phyloP scores from a whole-genome alignment of 2,113 vertebrate genomes.

The Rattus rattus region DNA sequence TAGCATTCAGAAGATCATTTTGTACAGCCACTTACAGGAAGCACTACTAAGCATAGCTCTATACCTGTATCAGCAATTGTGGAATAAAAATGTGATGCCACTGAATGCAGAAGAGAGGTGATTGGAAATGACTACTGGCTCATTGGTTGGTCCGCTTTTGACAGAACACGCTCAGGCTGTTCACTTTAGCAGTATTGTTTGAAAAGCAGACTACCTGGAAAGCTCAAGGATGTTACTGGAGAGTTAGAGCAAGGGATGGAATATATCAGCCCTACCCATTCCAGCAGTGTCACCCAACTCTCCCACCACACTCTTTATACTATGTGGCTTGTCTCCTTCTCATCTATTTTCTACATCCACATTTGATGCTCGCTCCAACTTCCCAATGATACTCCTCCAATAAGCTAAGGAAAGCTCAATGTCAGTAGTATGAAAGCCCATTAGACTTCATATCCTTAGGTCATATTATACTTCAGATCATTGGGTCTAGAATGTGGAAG shows the following conservation, averaged over 20 bases:
- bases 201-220: background rate
- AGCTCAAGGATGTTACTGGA: background rate
- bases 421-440: background rate
- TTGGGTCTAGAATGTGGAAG: background rate
- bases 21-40: constrained; percentile 36
- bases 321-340: background rate
- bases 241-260: background rate
- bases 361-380: background rate
- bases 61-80: constrained; percentile 25
- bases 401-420: constrained; percentile 43
- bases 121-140: constrained; percentile 34
- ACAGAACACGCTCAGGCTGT: background rate
- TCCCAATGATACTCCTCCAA: background rate
- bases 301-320: background rate
- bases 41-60: background rate
- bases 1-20: constrained; percentile 46
- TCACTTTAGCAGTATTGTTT: constrained; percentile 37
- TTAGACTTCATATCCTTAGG: background rate
- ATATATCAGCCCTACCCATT: background rate
- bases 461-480: background rate
- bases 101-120: constrained; percentile 27
- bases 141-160: background rate
- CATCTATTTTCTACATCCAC: background rate
- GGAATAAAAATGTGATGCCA: constrained; percentile 39
- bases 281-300: background rate